Base-by-base conservation (phyloP, 1,140 invertebrate genomes). In the Pseudomyrmex dendroicus region DNA sequence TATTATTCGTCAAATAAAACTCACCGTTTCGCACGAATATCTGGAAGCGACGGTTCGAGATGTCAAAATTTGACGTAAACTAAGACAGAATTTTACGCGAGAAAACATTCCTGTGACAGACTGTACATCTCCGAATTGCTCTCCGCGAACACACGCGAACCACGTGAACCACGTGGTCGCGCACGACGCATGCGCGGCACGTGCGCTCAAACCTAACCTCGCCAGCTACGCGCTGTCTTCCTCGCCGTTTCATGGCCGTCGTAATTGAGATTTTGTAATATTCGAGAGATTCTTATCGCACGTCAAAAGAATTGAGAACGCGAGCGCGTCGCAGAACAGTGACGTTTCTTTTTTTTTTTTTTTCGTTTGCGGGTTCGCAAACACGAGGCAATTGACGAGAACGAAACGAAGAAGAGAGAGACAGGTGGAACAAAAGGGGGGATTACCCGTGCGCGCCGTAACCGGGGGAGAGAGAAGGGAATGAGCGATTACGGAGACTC, bases 141-240 rank as follows among this genome's bases (percentile, higher is more conserved):
- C 35, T 44, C 9, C 46, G 10, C 52, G 25, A 56, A 9, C 46
- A 25, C 68, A 70, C 44, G n/a, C n/a, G n/a, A n/a, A n/a, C n/a
- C n/a, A 20, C 10, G 73, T 59, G 57, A 57, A 90, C 91, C 89
- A 91, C 88, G 89, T 91, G 90, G 90, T 89, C 20, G 67, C 64
- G 22, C 15, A 85, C 70, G 76, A 89, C 90, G 90, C 90, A 90
- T 82, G 90, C 90, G 91, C 76, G 73, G 56, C 90, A 91, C 85
- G 89, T 91, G 89, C 59, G 66, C 17, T 46, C 56, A 17, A 15
- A 63, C 54, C 84, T 91, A 92, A 92, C 90, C 90, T 91, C 76
- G 48, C 20, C 20, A 9, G 48, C 12, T 15, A 5, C 46, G 54
- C 20, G 54, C 54, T 74, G 44, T 68, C 44, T 54, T 15, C 10